These are phyloP conservation scores for Sussaba pulchella DNA, from an alignment of 2,888 invertebrate genomes.

Conservation along the genomic window DNA sequence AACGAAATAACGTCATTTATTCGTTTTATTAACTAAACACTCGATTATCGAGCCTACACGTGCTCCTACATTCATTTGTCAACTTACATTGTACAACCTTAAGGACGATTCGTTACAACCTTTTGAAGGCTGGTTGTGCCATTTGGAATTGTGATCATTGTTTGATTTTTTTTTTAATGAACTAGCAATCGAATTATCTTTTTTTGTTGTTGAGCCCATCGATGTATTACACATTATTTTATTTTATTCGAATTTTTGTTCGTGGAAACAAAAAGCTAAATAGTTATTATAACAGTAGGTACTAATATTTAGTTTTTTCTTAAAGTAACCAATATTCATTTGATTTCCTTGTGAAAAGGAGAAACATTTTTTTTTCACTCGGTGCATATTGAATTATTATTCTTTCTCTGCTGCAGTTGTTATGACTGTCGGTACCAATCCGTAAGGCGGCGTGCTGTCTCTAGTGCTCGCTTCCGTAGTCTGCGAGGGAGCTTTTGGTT, in stretches of 20 bases:
- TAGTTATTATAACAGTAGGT: too few species aligned
- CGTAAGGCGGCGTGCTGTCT: conserved; percentile 76
- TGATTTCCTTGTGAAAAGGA: background rate
- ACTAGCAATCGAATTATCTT: background rate
- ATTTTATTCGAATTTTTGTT: too few species aligned
- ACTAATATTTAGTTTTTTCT: too few species aligned
- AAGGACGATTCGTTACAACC: conserved; percentile 3
- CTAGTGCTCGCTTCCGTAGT: conserved; percentile 79
- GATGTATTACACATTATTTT: background rate
- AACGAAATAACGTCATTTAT: background rate
- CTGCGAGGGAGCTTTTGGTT: conserved; percentile 80
- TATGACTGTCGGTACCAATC: conserved; percentile 76
- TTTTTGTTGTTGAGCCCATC: background rate
- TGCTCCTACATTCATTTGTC: background rate
- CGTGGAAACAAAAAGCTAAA: too few species aligned
- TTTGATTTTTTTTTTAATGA: background rate
- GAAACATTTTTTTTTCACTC: background rate
- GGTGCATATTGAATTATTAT: conserved; percentile 60
- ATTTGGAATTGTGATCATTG: conserved; percentile 22
- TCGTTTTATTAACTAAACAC: conserved; percentile 8
- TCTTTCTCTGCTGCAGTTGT: conserved; percentile 72
- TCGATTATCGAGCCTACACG: conserved; percentile 6
- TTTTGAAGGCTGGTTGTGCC: background rate
- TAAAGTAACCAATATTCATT: too few species aligned
- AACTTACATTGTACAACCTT: background rate